These are phyloP conservation scores for Drosophila neotestacea DNA, from an alignment of 2,888 invertebrate genomes.

Conservation along the genomic window DNA sequence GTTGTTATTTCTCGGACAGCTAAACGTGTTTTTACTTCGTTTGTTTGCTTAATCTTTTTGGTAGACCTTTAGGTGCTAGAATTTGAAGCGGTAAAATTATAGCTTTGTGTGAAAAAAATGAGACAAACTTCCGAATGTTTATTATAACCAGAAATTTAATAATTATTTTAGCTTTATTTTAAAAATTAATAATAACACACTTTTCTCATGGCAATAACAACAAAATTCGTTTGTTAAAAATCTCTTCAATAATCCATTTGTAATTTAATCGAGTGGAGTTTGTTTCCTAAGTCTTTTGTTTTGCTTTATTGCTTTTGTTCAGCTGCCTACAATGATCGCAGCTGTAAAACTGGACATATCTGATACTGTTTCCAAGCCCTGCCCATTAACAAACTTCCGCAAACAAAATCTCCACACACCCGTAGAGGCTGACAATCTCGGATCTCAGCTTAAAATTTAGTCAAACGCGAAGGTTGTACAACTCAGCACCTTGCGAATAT, in stretches of 20 bases:
- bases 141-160: neutral
- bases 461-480: conserved; percentile 75
- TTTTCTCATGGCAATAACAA: neutral
- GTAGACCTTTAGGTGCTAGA: conserved; percentile 10
- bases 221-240: neutral
- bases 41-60: conserved; percentile 20
- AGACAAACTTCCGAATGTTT: neutral
- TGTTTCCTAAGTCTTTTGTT: conserved; percentile 64
- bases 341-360: conserved; percentile 33
- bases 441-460: conserved; percentile 69
- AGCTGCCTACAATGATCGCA: conserved; percentile 39
- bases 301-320: conserved; percentile 21
- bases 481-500: conserved; percentile 58
- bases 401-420: conserved; percentile 57
- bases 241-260: conserved; percentile 10
- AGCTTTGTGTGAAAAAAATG: neutral
- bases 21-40: conserved; percentile 26
- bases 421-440: conserved; percentile 16
- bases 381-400: conserved; percentile 69
- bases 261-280: conserved; percentile 38
- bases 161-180: neutral
- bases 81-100: neutral
- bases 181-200: neutral
- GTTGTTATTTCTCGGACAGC: conserved; percentile 32
- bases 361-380: conserved; percentile 33